phyloP scores from a whole-genome alignment of 2,113 vertebrate genomes.

The Triplophysa dalaica region DNA sequence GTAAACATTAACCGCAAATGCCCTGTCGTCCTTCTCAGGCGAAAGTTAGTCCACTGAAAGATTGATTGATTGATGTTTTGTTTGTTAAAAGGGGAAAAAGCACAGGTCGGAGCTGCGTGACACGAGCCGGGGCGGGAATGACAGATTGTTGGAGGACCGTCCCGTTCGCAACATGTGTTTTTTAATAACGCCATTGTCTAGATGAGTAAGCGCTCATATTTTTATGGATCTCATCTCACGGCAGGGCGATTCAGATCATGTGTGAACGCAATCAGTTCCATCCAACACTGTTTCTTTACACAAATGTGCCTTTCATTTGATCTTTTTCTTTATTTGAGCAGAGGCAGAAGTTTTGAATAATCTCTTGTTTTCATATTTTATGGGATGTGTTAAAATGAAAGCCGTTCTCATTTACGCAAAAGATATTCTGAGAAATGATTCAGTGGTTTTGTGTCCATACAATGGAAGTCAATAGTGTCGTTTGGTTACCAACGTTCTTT shows the following conservation, averaged over 20 bases:
- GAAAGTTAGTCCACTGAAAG: constrained; percentile 32
- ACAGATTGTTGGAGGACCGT: constrained; percentile 47
- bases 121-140: constrained; percentile 38
- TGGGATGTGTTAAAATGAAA: no score
- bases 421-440: no score
- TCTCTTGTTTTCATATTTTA: no score
- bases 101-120: constrained; percentile 42
- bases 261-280: constrained; percentile 49
- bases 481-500: no score
- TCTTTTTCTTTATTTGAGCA: no score
- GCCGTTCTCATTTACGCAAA: no score
- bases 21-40: constrained; percentile 24
- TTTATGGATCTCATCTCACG: constrained; percentile 44
- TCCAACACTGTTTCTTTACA: constrained; percentile 11
- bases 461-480: no score
- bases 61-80: constrained; percentile 50
- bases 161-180: constrained; percentile 43
- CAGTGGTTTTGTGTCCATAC: no score
- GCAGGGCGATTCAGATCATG: constrained; percentile 46
- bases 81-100: constrained; percentile 36
- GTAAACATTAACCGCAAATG: constrained; percentile 35
- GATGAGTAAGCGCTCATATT: constrained; percentile 15
- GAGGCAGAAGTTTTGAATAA: no score
- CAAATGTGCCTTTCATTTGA: no score
- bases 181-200: constrained; percentile 30